Evolutionary conservation across 2,113 vertebrate genomes (phyloP).

Genomic region (Pollachius pollachius): DNA sequence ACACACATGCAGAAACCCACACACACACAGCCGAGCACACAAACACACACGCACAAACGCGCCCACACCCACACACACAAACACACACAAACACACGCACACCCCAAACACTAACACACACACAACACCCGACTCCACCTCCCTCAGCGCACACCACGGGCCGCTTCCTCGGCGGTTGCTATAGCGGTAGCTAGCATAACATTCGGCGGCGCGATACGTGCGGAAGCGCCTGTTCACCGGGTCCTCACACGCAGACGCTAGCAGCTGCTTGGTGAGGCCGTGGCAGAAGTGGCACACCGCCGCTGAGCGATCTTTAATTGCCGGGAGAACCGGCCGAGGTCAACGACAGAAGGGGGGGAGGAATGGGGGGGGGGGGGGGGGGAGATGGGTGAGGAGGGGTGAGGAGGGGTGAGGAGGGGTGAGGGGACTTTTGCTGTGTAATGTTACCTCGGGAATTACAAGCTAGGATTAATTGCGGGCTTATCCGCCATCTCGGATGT

Average conservation of each 20-base stretch:
- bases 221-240: background rate
- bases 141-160: background rate
- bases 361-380: too few species aligned
- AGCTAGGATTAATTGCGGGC: slow-evolving; percentile 24
- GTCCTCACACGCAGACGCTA: slow-evolving; percentile 52
- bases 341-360: slow-evolving; percentile 30
- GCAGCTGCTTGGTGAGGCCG: slow-evolving; percentile 57
- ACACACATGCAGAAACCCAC: too few species aligned
- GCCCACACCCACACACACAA: too few species aligned
- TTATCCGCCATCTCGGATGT: background rate
- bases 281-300: slow-evolving; percentile 59
- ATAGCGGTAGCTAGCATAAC: slow-evolving; percentile 42
- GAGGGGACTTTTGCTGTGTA: slow-evolving; percentile 43
- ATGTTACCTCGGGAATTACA: slow-evolving; percentile 37
- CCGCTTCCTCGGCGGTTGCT: slow-evolving; percentile 32
- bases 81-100: too few species aligned
- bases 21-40: too few species aligned
- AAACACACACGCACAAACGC: too few species aligned
- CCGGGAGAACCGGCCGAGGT: slow-evolving; percentile 52
- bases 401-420: background rate
- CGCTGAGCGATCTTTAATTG: slow-evolving; percentile 67
- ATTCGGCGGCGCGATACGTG: slow-evolving; percentile 36
- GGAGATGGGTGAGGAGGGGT: too few species aligned
- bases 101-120: too few species aligned
- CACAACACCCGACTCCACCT: too few species aligned